These are phyloP conservation scores for Anthoscopus minutus DNA, from an alignment of 2,113 vertebrate species.

Conservation along the genomic window DNA sequence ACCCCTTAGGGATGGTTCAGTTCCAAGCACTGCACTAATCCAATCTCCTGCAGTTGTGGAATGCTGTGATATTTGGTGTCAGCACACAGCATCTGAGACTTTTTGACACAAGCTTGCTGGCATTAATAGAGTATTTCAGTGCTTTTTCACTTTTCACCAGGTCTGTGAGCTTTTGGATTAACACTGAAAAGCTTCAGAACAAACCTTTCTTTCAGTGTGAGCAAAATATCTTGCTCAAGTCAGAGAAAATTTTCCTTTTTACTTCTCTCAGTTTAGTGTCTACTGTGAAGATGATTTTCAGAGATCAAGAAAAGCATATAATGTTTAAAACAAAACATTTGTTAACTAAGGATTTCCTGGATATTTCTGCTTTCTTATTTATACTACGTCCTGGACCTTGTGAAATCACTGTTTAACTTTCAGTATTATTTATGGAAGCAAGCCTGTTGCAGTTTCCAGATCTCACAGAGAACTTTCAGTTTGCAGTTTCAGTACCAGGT, in stretches of 20 bases:
- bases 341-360: slow-evolving; percentile 39
- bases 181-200: background rate
- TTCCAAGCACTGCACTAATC: background rate
- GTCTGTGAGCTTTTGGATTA: background rate
- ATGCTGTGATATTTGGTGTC: background rate
- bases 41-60: background rate
- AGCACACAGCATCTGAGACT: background rate
- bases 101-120: background rate
- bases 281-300: background rate
- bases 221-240: background rate
- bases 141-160: background rate
- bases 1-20: background rate
- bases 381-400: slow-evolving; percentile 28
- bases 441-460: slow-evolving; percentile 40
- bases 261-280: background rate
- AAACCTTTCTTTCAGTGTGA: background rate
- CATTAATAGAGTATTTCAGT: background rate
- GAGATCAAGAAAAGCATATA: slow-evolving; percentile 48
- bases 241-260: background rate
- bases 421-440: slow-evolving; percentile 62
- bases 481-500: slow-evolving; percentile 20
- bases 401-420: slow-evolving; percentile 56
- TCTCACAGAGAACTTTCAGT: slow-evolving; percentile 28
- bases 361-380: slow-evolving; percentile 62
- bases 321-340: slow-evolving; percentile 54